Percentiles rank a stretch among this genome's conserved stretches.
Conservation (phyloP, 2,888 invertebrate genomes). For the Teinopalpus imperialis region DNA sequence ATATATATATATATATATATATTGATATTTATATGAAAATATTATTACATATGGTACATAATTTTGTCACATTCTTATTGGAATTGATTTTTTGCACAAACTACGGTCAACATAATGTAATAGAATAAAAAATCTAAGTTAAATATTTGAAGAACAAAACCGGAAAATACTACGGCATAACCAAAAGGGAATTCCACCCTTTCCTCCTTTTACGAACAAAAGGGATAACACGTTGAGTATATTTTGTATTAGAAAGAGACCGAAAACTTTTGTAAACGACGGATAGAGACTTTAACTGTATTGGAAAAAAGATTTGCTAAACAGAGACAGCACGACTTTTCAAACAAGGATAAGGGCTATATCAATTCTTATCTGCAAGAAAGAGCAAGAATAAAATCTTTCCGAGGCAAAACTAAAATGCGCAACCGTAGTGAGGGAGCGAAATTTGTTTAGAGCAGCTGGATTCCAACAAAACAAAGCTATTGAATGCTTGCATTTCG, state of each 20-base stretch:
- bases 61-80: no score
- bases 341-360: conserved; percentile 30
- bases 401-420: conserved; percentile 39
- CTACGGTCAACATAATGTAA: no score
- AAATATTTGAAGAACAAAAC: conserved; percentile 7
- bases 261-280: not conserved
- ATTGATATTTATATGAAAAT: no score
- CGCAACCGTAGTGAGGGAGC: conserved; percentile 41
- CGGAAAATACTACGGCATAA: conserved; percentile 16
- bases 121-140: no score
- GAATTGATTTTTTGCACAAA: no score
- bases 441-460: conserved; percentile 50
- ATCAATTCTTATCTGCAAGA: conserved; percentile 32
- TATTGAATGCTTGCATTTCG: no score
- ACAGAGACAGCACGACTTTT: not conserved
- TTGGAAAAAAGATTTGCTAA: conserved; percentile 8
- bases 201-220: not conserved
- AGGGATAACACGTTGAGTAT: not conserved
- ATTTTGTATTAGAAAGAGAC: not conserved
- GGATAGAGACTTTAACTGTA: conserved; percentile 1
- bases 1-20: no score
- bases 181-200: conserved; percentile 6
- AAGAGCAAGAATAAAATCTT: conserved; percentile 32
- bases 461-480: conserved; percentile 42
- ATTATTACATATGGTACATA: no score